Conservation (phyloP, 2,113 vertebrate genomes). For the Guaruba guarouba region DNA sequence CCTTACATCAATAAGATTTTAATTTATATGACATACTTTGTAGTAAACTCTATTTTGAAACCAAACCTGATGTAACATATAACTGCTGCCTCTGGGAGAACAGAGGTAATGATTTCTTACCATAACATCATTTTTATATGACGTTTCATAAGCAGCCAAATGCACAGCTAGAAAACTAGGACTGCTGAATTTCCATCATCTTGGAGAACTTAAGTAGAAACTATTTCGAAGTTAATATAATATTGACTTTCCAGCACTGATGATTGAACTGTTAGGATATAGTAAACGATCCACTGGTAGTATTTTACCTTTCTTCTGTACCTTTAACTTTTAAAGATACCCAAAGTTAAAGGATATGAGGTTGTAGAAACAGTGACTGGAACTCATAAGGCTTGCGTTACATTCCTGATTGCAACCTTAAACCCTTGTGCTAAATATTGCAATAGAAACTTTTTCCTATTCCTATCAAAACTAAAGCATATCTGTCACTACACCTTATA, state of each 20-base stretch:
- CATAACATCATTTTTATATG: slow-evolving; percentile 31
- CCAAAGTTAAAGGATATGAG: not conserved
- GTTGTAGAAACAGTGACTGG: not conserved
- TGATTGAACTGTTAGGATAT: slow-evolving; percentile 8
- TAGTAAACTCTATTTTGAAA: not conserved
- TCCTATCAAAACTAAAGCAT: not conserved
- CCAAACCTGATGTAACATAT: not conserved
- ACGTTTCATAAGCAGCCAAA: slow-evolving; percentile 17
- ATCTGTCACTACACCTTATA: fast-evolving
- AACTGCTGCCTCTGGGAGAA: not conserved
- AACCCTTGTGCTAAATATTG: not conserved
- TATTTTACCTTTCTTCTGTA: not conserved
- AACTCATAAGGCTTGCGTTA: not conserved
- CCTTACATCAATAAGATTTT: not conserved
- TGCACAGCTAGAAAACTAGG: not conserved
- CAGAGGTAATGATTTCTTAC: not conserved
- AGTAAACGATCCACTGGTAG: not conserved
- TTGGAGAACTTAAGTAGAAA: slow-evolving; percentile 11
- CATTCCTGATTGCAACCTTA: not conserved
- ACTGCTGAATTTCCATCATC: slow-evolving; percentile 36
- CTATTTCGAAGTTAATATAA: slow-evolving; percentile 31
- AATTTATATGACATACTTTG: not conserved
- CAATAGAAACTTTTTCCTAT: not conserved
- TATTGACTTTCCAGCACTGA: slow-evolving; percentile 53
- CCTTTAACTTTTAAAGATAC: not conserved